Base-by-base conservation (phyloP, 2,797 vertebrate genomes). In the Stomatorhinus walkeri region DNA sequence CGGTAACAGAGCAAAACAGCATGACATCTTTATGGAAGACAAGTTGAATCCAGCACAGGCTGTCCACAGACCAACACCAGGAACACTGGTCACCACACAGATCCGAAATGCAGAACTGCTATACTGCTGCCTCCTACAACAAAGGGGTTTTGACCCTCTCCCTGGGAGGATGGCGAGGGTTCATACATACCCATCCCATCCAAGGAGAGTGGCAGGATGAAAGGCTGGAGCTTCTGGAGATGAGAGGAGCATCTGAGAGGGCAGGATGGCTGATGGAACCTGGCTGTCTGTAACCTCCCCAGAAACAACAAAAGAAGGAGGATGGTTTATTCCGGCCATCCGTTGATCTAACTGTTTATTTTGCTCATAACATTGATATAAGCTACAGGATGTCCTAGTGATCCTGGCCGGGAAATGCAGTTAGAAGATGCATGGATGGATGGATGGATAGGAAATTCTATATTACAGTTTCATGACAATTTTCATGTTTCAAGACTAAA, bases 181-280 rank as follows among this genome's bases (percentile, higher is more conserved):
- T 90, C 87, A 87, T 76, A 87, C 92, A 90, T 93, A 93, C 90
- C 93, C 93, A 93, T 28, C 92, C 93, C 93, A 94, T 93, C 93
- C 92, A 51, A 83, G 81, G 90, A 93, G 92, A 94, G 92, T 92
- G 90, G 24, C 5, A 91, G 89, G 89, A 83, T 36, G 92, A 90
- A 92, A 88, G 51, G 46, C 54, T 72, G 88, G 72, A 94, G 94
- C 94, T 95, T 94, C 94, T 95, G 95, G 92, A 95, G 93, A 95
- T 92, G 93, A 94, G 94, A 95, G 91, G 92, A 94, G 40, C 28
- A 46, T 81, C 76, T 81, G 76, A 81, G 76, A 40, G 40, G 40
- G 76, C 76, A 10, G 14, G 76, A 9, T n/a, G 28, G 64, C 16
- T 32, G 28, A 32, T 36, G 28, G 28, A 36, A 12, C 12, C 64